phyloP scores from a whole-genome alignment of 2,797 vertebrate species.

The Babyrousa celebensis region DNA sequence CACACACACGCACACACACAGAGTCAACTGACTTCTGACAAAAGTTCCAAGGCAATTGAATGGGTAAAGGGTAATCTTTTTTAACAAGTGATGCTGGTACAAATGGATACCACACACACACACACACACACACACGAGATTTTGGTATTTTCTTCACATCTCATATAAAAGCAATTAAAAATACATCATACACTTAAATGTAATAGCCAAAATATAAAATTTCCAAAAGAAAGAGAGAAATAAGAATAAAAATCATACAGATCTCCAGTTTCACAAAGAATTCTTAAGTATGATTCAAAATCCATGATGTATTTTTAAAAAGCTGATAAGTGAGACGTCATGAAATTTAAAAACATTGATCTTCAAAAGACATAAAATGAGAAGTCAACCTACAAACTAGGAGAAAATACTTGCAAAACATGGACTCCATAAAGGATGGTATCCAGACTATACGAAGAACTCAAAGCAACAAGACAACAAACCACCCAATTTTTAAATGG shows the following conservation, averaged over 20 bases:
- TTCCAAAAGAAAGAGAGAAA: conserved; percentile 22
- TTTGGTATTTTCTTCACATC: too few species aligned
- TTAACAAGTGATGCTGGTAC: too few species aligned
- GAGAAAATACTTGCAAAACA: conserved; percentile 3
- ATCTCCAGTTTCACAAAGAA: conserved; percentile 11
- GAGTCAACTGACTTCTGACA: too few species aligned
- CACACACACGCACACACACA: neutral
- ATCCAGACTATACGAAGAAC: neutral
- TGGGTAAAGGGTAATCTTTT: too few species aligned
- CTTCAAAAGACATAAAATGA: conserved; percentile 30
- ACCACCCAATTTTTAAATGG: neutral
- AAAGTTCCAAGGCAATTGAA: too few species aligned
- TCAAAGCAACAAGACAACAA: neutral
- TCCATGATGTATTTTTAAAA: conserved; percentile 35
- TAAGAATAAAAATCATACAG: conserved; percentile 15
- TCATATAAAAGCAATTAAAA: neutral
- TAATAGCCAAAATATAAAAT: neutral
- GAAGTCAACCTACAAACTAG: neutral
- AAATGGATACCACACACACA: too few species aligned
- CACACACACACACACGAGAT: too few species aligned
- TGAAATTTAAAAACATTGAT: conserved; percentile 13
- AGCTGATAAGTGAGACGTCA: neutral
- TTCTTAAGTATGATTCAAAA: conserved; percentile 4
- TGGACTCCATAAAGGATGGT: neutral
- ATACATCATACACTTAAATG: neutral